Base-by-base conservation (phyloP, 2,113 vertebrate species). In the Takifugu bimaculatus region DNA sequence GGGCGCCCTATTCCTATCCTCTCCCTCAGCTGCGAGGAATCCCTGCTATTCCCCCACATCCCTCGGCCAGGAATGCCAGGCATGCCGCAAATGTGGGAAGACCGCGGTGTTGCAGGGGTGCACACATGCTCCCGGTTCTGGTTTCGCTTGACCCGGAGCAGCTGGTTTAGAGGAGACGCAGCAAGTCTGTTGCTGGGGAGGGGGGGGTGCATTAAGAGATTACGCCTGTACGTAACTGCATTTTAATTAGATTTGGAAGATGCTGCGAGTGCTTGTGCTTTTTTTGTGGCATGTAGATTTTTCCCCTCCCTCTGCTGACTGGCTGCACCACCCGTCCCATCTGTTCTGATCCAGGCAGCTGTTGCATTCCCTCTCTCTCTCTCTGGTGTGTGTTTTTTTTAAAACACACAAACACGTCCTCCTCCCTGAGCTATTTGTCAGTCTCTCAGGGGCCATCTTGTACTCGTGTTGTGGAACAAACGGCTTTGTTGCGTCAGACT, bases 11-110 rank as follows among this genome's bases (percentile, higher is more conserved):
- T 79, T 82, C 74, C 65, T 60, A 72, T 78, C 73, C 68, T 42
- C 66, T 68, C 64, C 65, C 68, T 77, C 74, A 65, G 76, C 68
- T 50, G 75, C 26, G 15, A 75, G 74, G 76, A 83, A 87, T 86
- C 75, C 75, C 73, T 67, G 65, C 60, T 54, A 81, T 78, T 81
- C 78, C 81, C 74, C 67, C 80, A 75, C 82, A 82, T 83, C 80
- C 70, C 66, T 68, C 63, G 57, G 44, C 20, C 11, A 65, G 68
- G 86, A 86, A 86, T 85, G 44, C 48, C 65, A 76, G 83, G 78
- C 79, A 78, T 11, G 80, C 51, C 0, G 54, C 52, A 72, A 86
- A 88, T 82, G 86, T 77, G 77, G 81, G 68, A 80, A 83, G 69
- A 74, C 59, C 48, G 14, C 75, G 64, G 48, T 51, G 54, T 56